Base-by-base conservation (phyloP, 2,797 vertebrate species). In the Coregonus suidteri region DNA sequence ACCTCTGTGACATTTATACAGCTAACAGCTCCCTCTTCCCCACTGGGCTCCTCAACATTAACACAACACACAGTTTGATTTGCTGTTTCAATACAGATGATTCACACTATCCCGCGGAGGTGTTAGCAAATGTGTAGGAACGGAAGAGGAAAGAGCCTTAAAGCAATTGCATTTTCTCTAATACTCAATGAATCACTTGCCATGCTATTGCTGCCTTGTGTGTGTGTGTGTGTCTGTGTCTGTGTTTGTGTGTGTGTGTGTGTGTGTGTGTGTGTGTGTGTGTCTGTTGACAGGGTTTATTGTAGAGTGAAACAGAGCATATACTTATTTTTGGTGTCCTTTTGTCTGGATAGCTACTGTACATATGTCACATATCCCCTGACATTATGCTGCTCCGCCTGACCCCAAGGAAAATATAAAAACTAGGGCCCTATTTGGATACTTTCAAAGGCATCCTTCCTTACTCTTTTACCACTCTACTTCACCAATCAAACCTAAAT, bases 241-340 rank as follows among this genome's bases (percentile, higher is more conserved):
- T 31, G 65, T 76, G 66, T 70, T 31, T 56, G 75, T 56, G 15
- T 66, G 73, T 64, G 37, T 80, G 64, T 72, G 75, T 80, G 75
- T 34, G 71, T 53, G 4, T 59, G 30, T 18, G 72, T 59, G 52
- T 4, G 25, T 35, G 53, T 56, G 52, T 73, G 15, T 73, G n/a
- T 64, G 59, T 64, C 14, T 66, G 25, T 66, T 47, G 41, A 47
- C 41, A 47, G 9, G 41, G 41, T 47, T 47, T 47, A 47, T 13
- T 13, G 41, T 47, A 47, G 9, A 13, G 9, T 47, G 41, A 47
- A 47, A 47, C 41, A 47, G 41, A 47, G 9, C 41, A 11, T 47
- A 16, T 59, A 18, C n/a, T n/a, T 59, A n/a, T 59, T 47, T 11
- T 47, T 13, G 9, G 41, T 37, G 35, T 5, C 4, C 4, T 37